These are phyloP conservation scores for Hypena proboscidalis DNA, from an alignment of 2,888 invertebrate species.

Conservation along the genomic window DNA sequence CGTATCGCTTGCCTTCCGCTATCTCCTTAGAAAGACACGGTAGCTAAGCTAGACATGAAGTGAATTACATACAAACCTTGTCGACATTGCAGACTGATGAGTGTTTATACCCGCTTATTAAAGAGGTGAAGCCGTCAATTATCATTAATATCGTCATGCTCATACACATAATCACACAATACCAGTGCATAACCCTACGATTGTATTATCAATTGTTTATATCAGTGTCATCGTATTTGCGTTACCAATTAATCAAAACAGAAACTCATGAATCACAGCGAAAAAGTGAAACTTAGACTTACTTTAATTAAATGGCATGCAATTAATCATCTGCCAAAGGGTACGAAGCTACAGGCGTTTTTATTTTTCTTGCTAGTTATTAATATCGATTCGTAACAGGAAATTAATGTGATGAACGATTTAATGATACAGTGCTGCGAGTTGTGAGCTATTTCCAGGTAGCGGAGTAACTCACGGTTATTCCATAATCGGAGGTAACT, in stretches of 20 bases:
- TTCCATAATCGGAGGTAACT: constrained; percentile 24
- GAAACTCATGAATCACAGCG: no score
- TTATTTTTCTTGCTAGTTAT: constrained; percentile 10
- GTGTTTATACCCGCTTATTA: constrained; percentile 13
- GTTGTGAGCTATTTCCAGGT: constrained; percentile 27
- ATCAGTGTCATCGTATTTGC: no score
- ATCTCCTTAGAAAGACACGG: constrained; percentile 61
- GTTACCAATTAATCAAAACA: no score
- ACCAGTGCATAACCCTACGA: constrained; percentile 13
- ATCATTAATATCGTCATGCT: no score
- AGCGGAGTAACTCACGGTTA: constrained; percentile 4
- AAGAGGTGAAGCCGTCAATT: constrained; percentile 20
- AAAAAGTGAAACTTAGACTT: no score
- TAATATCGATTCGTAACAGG: constrained; percentile 21
- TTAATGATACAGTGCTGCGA: constrained; percentile 19
- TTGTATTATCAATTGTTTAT: background rate
- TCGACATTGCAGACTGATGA: constrained; percentile 23
- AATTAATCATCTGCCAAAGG: no score
- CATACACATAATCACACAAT: no score
- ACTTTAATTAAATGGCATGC: no score
- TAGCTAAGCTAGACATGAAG: constrained; percentile 34
- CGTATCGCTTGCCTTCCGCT: constrained; percentile 61
- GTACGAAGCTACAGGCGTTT: background rate
- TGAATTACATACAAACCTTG: constrained; percentile 29
- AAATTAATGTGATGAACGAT: constrained; percentile 22